A percentile compares a stretch with the other conserved stretches of the same genome.
These are phyloP conservation scores for Sturnira hondurensis DNA, from an alignment of 2,113 vertebrate genomes.

Conservation along the genomic window DNA sequence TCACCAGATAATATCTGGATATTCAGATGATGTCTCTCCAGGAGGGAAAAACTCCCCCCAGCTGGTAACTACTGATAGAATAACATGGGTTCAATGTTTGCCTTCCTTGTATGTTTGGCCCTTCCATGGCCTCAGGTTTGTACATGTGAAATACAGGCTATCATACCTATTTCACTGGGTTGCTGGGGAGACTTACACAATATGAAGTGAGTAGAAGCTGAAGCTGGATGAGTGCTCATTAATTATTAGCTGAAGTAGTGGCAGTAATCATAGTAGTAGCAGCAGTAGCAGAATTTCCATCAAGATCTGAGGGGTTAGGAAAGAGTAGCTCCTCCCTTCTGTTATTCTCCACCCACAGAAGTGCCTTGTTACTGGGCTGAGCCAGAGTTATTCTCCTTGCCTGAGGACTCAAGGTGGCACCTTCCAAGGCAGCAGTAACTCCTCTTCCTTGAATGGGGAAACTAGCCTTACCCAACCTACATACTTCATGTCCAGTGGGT, in stretches of 20 bases:
- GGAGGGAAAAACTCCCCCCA: accelerated
- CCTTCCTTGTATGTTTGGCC: background rate
- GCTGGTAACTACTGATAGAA: background rate
- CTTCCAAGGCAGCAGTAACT: background rate
- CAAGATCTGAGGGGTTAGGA: background rate
- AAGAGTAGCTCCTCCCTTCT: background rate
- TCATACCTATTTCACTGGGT: background rate
- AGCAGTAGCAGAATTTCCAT: background rate
- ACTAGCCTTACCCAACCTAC: background rate
- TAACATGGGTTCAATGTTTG: background rate
- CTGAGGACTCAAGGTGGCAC: background rate
- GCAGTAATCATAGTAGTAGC: background rate
- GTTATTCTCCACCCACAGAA: background rate
- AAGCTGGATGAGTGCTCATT: background rate
- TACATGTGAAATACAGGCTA: background rate
- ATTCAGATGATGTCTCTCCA: background rate
- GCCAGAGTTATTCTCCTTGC: background rate
- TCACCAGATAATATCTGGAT: background rate
- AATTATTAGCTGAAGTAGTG: background rate
- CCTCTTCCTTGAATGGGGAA: background rate
- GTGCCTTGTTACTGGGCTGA: background rate
- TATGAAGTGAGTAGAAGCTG: background rate
- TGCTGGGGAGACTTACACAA: background rate
- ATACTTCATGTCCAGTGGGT: background rate
- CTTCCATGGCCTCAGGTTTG: background rate